phyloP scores from a whole-genome alignment of 2,113 vertebrate species.

The Prionailurus viverrinus region DNA sequence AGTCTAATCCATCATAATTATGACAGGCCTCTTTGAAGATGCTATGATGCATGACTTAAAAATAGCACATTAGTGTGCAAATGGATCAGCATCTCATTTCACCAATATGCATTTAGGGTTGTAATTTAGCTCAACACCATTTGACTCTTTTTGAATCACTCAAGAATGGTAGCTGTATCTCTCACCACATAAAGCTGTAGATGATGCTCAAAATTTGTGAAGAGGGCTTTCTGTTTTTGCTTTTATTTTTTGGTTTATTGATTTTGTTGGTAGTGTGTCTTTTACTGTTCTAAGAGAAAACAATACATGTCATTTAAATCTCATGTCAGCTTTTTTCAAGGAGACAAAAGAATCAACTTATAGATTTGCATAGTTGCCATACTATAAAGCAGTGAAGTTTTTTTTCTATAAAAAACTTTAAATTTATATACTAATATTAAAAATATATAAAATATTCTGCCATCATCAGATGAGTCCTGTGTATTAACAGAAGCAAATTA shows the following conservation, averaged over 20 bases:
- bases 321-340: constrained; percentile 23
- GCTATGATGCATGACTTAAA: constrained; percentile 87
- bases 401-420: background rate
- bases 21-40: constrained; percentile 90
- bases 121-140: constrained; percentile 77
- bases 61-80: constrained; percentile 89
- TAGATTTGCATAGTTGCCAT: background rate
- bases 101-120: constrained; percentile 79
- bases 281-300: constrained; percentile 26
- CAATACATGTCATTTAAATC: background rate
- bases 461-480: background rate
- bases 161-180: constrained; percentile 60
- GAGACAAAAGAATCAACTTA: background rate
- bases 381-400: background rate
- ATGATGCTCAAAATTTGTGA: constrained; percentile 48
- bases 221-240: background rate
- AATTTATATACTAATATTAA: background rate
- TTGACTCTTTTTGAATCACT: constrained; percentile 76
- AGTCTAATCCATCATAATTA: constrained; percentile 96
- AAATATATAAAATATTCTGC: background rate
- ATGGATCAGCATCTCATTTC: constrained; percentile 84
- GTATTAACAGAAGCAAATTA: background rate
- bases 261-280: constrained; percentile 22
- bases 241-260: constrained; percentile 39
- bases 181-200: constrained; percentile 69